phyloP scores from a whole-genome alignment of 2,797 vertebrate species.

The Neomorphus geoffroyi region DNA sequence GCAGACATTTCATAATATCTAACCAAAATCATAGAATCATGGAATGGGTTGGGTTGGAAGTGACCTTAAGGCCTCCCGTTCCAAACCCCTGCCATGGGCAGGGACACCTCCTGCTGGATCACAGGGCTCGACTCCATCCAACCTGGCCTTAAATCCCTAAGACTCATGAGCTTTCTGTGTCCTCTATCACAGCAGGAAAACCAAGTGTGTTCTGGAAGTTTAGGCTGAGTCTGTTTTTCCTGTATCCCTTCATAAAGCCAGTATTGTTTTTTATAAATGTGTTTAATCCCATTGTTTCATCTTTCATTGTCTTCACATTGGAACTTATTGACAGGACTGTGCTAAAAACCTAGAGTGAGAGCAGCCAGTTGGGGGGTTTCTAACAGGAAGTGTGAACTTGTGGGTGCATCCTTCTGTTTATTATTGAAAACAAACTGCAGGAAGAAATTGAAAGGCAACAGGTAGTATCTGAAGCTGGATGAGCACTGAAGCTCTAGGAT shows the following conservation, averaged over 20 bases:
- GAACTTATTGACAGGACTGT: fast-evolving
- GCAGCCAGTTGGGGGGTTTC: fast-evolving
- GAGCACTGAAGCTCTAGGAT: neutral
- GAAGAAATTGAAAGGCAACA: neutral
- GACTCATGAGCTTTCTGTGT: neutral
- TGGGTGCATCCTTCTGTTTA: neutral
- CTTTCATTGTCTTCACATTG: neutral
- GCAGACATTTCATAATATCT: neutral
- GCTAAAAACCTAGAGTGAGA: fast-evolving
- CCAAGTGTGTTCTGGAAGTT: neutral
- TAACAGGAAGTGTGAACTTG: too few relatives aligned
- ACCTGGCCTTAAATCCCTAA: too few relatives aligned
- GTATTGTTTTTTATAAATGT: neutral
- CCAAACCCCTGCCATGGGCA: too few relatives aligned
- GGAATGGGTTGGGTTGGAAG: too few relatives aligned
- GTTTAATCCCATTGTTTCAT: neutral
- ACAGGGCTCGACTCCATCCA: too few relatives aligned
- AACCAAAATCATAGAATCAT: too few relatives aligned
- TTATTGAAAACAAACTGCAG: neutral
- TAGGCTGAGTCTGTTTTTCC: neutral
- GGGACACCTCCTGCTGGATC: too few relatives aligned
- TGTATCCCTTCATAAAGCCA: neutral
- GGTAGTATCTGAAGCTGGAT: neutral
- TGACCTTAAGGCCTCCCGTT: too few relatives aligned
- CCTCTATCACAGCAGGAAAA: neutral